phyloP scores from a whole-genome alignment of 2,888 invertebrate species.

The Trichacis sp. region DNA sequence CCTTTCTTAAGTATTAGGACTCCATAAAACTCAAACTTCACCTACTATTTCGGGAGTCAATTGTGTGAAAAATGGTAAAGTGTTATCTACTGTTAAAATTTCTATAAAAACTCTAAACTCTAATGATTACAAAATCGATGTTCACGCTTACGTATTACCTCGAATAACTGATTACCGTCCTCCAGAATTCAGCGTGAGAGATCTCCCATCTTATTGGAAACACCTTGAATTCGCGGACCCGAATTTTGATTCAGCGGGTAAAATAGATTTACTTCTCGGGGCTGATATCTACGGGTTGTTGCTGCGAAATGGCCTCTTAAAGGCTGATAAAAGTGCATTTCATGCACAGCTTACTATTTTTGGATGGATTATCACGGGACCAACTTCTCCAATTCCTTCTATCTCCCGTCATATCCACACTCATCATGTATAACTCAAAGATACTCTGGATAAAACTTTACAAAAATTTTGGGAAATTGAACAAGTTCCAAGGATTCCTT shows the following conservation, averaged over 20 bases:
- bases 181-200: background rate
- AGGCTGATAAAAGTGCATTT: background rate
- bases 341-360: constrained; percentile 6
- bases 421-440: background rate
- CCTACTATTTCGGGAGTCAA: constrained; percentile 6
- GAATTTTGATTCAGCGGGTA: background rate
- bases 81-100: background rate
- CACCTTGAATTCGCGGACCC: constrained; percentile 1
- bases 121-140: background rate
- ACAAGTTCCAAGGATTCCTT: too few species aligned
- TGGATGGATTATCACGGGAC: constrained; percentile 8
- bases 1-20: constrained; percentile 7
- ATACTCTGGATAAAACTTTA: background rate
- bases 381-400: background rate
- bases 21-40: background rate
- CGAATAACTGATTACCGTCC: background rate
- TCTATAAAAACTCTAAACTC: background rate
- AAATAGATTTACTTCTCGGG: constrained; percentile 3
- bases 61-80: background rate
- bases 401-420: background rate
- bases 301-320: background rate
- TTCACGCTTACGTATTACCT: background rate
- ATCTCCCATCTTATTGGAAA: background rate
- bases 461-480: too few species aligned
- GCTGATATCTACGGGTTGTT: background rate